Percentiles rank a stretch among this genome's conserved stretches.
Conservation (phyloP, 2,113 vertebrate species). For the Lepisosteus osseus region DNA sequence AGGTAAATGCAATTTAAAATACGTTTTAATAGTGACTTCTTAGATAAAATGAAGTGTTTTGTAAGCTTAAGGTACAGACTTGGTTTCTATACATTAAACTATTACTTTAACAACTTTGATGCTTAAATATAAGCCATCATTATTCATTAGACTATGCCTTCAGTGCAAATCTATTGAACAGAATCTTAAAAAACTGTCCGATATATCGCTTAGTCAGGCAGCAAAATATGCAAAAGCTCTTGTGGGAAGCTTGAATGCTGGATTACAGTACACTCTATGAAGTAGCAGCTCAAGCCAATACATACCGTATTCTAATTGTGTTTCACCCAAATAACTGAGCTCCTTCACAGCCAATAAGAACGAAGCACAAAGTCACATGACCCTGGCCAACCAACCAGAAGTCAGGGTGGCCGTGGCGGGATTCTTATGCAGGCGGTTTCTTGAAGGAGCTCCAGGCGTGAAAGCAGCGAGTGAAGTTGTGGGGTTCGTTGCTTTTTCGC, state of each 20-base stretch:
- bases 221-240: neutral
- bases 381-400: neutral
- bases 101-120: neutral
- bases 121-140: neutral
- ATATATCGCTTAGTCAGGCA: neutral
- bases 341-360: too few species aligned
- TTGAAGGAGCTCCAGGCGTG: conserved; percentile 91
- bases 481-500: conserved; percentile 91
- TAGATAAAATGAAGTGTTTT: neutral
- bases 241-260: neutral
- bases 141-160: neutral
- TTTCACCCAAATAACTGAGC: neutral
- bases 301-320: neutral
- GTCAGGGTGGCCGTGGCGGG: neutral
- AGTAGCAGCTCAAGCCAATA: neutral
- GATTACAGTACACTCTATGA: neutral
- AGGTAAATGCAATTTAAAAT: too few species aligned
- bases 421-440: conserved; percentile 66
- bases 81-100: neutral
- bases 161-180: neutral
- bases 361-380: neutral
- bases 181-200: neutral
- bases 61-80: neutral
- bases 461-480: conserved; percentile 92
- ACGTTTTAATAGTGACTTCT: neutral